These are phyloP conservation scores for Herminia tarsipennalis DNA, from an alignment of 2,888 invertebrate genomes.

Conservation along the genomic window DNA sequence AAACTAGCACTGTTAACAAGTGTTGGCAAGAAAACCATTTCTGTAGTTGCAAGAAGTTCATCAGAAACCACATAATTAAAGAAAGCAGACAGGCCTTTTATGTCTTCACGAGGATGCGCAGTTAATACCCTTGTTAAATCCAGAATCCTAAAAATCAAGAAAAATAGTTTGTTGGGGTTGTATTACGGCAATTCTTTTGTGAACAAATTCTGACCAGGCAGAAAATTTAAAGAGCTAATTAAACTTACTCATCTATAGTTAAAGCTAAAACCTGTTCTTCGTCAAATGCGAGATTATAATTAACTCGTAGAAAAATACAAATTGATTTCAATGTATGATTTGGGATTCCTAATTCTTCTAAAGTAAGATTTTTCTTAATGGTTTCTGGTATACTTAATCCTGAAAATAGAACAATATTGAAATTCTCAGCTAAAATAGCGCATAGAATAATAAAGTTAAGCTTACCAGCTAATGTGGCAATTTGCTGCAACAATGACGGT, in stretches of 20 bases:
- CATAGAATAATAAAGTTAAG: too few species aligned
- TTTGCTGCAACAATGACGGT: slow-evolving; percentile 31
- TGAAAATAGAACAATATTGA: slow-evolving; percentile 7
- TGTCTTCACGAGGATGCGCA: too few species aligned
- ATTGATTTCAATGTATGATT: slow-evolving; percentile 30
- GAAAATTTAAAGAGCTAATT: too few species aligned
- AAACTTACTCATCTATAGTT: too few species aligned
- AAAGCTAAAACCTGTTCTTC: slow-evolving; percentile 13
- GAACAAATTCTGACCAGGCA: too few species aligned
- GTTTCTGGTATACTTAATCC: slow-evolving; percentile 22
- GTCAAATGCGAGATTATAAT: slow-evolving; percentile 7
- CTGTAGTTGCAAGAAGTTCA: slow-evolving; percentile 60
- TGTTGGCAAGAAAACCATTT: slow-evolving; percentile 56
- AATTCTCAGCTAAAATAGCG: too few species aligned
- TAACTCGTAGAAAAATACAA: not conserved
- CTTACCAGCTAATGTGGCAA: slow-evolving; percentile 36
- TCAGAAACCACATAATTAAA: slow-evolving; percentile 50
- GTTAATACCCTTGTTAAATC: too few species aligned
- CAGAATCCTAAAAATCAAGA: too few species aligned
- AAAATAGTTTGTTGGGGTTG: too few species aligned
- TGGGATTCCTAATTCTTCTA: slow-evolving; percentile 1
- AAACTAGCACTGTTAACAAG: slow-evolving; percentile 21
- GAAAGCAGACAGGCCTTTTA: too few species aligned
- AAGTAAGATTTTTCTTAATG: not conserved
- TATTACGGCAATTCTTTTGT: too few species aligned